Evolutionary conservation across 2,113 vertebrate species (phyloP).

Genomic region (Lagopus leucura): DNA sequence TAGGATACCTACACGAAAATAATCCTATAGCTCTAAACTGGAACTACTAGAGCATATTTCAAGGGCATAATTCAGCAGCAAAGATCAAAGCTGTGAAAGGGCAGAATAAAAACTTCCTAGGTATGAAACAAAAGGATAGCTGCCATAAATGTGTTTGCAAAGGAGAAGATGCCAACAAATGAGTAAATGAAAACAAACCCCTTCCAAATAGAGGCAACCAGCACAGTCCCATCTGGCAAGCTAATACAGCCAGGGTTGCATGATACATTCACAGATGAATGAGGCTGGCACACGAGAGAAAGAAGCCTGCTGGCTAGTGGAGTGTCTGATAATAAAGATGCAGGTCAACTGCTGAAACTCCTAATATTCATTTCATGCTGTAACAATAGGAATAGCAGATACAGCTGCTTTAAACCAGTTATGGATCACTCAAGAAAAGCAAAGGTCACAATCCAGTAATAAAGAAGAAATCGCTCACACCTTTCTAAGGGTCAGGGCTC

Average conservation of each 20-base stretch:
- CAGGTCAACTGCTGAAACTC: background rate
- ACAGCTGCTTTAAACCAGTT: too few relatives aligned
- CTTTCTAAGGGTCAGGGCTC: too few relatives aligned
- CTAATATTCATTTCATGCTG: background rate
- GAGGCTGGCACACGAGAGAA: background rate
- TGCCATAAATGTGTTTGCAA: background rate
- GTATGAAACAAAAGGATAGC: background rate
- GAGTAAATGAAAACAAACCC: background rate
- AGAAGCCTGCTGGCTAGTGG: background rate
- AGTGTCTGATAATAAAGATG: background rate
- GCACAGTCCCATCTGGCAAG: background rate
- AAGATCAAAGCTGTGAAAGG: background rate
- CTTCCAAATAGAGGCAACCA: background rate
- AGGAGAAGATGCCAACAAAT: background rate
- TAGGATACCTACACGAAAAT: background rate
- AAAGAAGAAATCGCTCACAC: too few relatives aligned
- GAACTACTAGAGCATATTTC: background rate
- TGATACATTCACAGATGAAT: rapidly evolving
- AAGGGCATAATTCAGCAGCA: background rate
- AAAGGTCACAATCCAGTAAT: too few relatives aligned
- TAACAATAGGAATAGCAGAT: too few relatives aligned
- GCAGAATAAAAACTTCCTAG: background rate
- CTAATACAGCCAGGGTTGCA: background rate
- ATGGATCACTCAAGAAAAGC: too few relatives aligned
- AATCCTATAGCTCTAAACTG: background rate